These are phyloP conservation scores for Leptosomus discolor DNA, from an alignment of 2,113 vertebrate genomes.

Conservation along the genomic window DNA sequence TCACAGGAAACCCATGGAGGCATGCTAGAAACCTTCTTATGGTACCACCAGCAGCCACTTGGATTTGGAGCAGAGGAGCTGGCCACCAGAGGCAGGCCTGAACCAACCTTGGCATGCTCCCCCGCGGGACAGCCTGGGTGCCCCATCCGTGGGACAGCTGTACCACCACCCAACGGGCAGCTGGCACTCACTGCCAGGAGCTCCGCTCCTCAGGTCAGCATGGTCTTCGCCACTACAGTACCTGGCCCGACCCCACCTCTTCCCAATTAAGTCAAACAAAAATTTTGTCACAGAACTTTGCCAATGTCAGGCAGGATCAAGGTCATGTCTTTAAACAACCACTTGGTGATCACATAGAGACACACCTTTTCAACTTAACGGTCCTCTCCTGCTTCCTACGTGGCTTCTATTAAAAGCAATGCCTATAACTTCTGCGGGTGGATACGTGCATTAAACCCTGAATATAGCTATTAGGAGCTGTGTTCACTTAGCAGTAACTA, in stretches of 20 bases:
- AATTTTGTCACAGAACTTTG: neutral
- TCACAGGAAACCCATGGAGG: conserved; percentile 1
- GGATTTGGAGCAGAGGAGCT: neutral
- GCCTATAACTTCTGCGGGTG: conserved; percentile 35
- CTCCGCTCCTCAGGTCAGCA: neutral
- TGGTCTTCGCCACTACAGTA: neutral
- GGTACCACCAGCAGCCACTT: neutral
- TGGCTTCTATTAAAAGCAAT: conserved; percentile 33
- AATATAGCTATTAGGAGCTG: conserved; percentile 54
- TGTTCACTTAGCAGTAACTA: conserved; percentile 46
- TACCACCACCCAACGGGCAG: neutral
- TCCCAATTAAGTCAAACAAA: neutral
- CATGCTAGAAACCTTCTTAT: neutral
- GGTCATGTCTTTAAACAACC: neutral
- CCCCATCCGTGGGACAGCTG: neutral
- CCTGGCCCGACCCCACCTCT: neutral
- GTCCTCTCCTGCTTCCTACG: conserved; percentile 44
- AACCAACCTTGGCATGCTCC: neutral
- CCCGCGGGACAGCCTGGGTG: neutral
- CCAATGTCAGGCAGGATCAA: neutral
- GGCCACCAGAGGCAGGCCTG: neutral
- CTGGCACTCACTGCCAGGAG: neutral
- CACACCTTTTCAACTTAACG: neutral
- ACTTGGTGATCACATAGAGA: neutral
- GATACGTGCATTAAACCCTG: conserved; percentile 34